These are phyloP conservation scores for Eristalis arbustorum DNA, from an alignment of 2,888 invertebrate genomes.

Conservation along the genomic window DNA sequence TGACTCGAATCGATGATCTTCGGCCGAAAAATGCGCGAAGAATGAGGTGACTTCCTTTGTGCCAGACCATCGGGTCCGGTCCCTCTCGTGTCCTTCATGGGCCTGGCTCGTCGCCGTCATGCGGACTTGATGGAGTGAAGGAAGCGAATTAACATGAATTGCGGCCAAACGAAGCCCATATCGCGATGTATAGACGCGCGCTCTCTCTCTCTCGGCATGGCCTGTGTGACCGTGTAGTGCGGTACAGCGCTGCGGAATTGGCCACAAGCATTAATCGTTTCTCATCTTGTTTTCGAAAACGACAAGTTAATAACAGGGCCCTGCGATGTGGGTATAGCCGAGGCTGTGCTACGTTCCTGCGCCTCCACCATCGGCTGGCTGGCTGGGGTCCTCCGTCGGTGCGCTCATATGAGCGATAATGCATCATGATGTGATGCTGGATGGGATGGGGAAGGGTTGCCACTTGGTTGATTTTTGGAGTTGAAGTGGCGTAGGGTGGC, in stretches of 20 bases:
- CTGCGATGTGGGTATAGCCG: conserved; percentile 56
- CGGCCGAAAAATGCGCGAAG: conserved; percentile 43
- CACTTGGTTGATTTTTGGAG: conserved; percentile 2
- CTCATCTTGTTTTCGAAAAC: conserved; percentile 77
- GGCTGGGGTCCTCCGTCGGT: not conserved
- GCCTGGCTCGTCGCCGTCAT: not conserved
- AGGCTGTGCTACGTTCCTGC: not conserved
- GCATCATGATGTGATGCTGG: conserved; percentile 40
- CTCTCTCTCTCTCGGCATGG: conserved; percentile 23
- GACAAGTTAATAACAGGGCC: conserved; percentile 77
- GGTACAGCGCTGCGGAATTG: conserved; percentile 72
- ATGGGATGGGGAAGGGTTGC: conserved; percentile 13
- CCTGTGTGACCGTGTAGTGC: not conserved
- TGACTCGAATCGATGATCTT: conserved; percentile 63
- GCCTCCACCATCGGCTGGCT: not conserved
- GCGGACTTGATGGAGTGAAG: conserved; percentile 12
- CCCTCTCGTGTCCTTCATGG: not conserved
- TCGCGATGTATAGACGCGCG: conserved; percentile 52
- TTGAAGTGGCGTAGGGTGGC: too few species aligned
- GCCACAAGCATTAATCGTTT: conserved; percentile 77
- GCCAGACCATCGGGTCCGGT: not conserved
- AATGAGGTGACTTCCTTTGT: conserved; percentile 46
- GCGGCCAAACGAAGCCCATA: conserved; percentile 52
- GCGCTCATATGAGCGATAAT: conserved; percentile 59
- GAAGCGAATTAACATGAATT: conserved; percentile 61